phyloP scores from a whole-genome alignment of 2,888 invertebrate genomes.

The Plutella xylostella region DNA sequence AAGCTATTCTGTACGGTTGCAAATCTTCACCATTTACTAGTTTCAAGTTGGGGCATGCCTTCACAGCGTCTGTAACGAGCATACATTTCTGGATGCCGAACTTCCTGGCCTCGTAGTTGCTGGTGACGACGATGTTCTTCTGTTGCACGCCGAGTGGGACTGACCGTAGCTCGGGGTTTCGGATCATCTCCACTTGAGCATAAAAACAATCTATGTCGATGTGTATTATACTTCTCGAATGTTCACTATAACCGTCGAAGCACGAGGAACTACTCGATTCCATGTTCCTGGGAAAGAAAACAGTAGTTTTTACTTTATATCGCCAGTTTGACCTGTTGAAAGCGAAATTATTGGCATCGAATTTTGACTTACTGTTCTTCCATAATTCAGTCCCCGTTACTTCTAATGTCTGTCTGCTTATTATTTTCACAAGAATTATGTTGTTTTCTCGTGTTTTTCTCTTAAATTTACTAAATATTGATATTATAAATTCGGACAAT shows the following conservation, averaged over 20 bases:
- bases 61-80: slow-evolving; percentile 79
- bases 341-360: slow-evolving; percentile 23
- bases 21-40: slow-evolving; percentile 87
- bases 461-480: slow-evolving; percentile 62
- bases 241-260: slow-evolving; percentile 52
- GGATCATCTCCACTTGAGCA: slow-evolving; percentile 86
- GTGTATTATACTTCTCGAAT: slow-evolving; percentile 80
- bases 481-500: slow-evolving; percentile 60
- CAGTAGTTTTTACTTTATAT: slow-evolving; percentile 34
- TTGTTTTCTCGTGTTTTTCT: slow-evolving; percentile 42
- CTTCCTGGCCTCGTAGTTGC: slow-evolving; percentile 84
- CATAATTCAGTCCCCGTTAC: too few species aligned
- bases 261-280: slow-evolving; percentile 55
- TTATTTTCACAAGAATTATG: slow-evolving; percentile 32
- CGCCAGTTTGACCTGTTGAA: slow-evolving; percentile 56
- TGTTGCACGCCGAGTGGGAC: slow-evolving; percentile 86
- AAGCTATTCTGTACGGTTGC: slow-evolving; percentile 81
- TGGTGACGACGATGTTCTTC: slow-evolving; percentile 86
- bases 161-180: slow-evolving; percentile 74
- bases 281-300: slow-evolving; percentile 50
- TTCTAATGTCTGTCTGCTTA: slow-evolving; percentile 40
- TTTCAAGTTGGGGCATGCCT: slow-evolving; percentile 79
- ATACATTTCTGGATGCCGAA: slow-evolving; percentile 84
- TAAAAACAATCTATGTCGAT: slow-evolving; percentile 88
- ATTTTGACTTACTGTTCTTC: slow-evolving; percentile 47